Percentiles rank a stretch among this genome's conserved stretches.
Conservation (phyloP, 2,113 vertebrate genomes). For the Pipra filicauda region DNA sequence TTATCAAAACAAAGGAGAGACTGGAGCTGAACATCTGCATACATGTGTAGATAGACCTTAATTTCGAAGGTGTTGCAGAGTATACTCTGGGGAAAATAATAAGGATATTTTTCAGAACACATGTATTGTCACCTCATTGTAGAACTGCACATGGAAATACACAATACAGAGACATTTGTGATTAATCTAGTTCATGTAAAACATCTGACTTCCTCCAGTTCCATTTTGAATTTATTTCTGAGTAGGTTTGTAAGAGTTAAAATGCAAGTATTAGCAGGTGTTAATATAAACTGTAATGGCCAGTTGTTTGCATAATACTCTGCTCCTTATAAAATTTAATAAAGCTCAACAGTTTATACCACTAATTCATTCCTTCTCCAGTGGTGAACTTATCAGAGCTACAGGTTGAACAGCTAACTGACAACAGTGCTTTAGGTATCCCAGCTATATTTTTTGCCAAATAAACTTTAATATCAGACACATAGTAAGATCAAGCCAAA, state of each 20-base stretch:
- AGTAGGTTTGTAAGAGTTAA: neutral
- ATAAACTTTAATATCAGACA: neutral
- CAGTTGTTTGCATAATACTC: neutral
- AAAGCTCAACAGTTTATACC: neutral
- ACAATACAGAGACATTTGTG: neutral
- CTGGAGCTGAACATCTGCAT: neutral
- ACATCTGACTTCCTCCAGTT: neutral
- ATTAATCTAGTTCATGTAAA: neutral
- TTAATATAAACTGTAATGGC: neutral
- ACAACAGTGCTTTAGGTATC: neutral
- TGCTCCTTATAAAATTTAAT: neutral
- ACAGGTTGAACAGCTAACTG: neutral
- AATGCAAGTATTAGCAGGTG: neutral
- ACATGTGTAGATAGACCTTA: neutral
- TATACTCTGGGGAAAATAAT: neutral
- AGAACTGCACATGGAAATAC: neutral
- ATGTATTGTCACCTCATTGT: neutral
- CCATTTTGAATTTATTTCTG: neutral
- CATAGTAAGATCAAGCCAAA: neutral
- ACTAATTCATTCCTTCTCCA: neutral
- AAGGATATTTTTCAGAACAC: neutral
- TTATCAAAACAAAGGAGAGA: constrained; percentile 27
- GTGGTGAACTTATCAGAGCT: neutral
- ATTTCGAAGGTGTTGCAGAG: neutral
- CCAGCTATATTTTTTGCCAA: neutral